These are phyloP conservation scores for Otus scops DNA, from an alignment of 2,797 vertebrate genomes.

Conservation along the genomic window DNA sequence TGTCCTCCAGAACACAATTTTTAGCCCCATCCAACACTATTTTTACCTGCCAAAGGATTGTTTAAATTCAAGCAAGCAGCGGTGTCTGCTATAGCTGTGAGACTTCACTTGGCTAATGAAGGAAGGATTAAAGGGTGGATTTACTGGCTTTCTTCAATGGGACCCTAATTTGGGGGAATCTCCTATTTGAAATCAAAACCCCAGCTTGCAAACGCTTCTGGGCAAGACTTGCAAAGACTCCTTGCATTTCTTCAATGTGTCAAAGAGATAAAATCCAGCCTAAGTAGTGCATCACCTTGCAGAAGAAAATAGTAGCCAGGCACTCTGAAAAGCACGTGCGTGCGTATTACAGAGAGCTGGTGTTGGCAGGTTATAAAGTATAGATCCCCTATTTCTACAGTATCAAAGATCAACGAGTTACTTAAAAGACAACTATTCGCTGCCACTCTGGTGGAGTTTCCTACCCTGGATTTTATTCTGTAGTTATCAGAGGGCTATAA, in stretches of 20 bases:
- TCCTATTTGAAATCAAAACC: neutral
- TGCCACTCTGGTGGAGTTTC: conserved; percentile 41
- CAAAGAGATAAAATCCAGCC: neutral
- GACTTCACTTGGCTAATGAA: neutral
- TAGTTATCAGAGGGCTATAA: conserved; percentile 45
- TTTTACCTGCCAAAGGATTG: neutral
- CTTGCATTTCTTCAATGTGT: neutral
- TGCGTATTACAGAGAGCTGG: accelerated
- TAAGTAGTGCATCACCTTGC: neutral
- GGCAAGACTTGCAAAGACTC: neutral
- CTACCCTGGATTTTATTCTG: conserved; percentile 53
- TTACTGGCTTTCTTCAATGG: neutral
- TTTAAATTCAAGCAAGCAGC: neutral
- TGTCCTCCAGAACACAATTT: accelerated
- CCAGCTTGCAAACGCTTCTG: neutral
- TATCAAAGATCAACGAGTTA: conserved; percentile 38
- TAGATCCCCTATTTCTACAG: conserved; percentile 26
- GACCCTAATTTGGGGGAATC: neutral
- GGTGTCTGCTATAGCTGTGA: neutral
- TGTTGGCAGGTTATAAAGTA: neutral
- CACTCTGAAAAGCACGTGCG: neutral
- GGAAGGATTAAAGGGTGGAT: neutral
- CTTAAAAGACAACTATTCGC: conserved; percentile 58
- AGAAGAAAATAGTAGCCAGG: neutral
- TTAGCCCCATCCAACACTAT: neutral